Conservation (phyloP, 2,113 vertebrate species). For the Aramus guarauna region DNA sequence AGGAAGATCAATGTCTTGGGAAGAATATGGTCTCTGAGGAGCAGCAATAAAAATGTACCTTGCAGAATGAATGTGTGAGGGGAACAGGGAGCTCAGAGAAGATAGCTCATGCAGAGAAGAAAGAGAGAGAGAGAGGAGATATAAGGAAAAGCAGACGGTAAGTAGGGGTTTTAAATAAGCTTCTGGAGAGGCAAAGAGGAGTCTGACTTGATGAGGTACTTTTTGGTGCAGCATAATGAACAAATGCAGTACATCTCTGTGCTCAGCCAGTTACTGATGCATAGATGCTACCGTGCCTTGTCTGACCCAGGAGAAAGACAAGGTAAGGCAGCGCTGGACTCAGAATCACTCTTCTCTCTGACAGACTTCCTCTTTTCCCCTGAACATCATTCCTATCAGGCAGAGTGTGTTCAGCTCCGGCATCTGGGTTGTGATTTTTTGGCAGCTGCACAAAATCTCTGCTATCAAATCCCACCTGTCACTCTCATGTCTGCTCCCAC, state of each 20-base stretch:
- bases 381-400: slow-evolving; percentile 23
- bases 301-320: not conserved
- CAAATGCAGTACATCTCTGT: not conserved
- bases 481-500: slow-evolving; percentile 51
- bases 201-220: not conserved
- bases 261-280: not conserved
- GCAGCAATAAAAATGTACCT: not conserved
- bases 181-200: not conserved
- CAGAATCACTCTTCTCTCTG: not conserved
- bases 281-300: not conserved
- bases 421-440: slow-evolving; percentile 51
- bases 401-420: slow-evolving; percentile 33
- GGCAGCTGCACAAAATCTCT: slow-evolving; percentile 52
- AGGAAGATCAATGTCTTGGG: not conserved
- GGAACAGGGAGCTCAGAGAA: not conserved
- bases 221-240: not conserved
- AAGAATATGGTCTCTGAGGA: not conserved
- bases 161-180: not conserved
- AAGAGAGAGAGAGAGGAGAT: not conserved
- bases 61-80: not conserved
- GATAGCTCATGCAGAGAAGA: not conserved
- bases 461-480: slow-evolving; percentile 57
- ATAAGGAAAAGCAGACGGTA: not conserved
- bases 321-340: not conserved
- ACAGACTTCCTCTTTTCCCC: slow-evolving; percentile 12